Conservation (phyloP, 2,113 vertebrate genomes). For the Rhinolophus sinicus region DNA sequence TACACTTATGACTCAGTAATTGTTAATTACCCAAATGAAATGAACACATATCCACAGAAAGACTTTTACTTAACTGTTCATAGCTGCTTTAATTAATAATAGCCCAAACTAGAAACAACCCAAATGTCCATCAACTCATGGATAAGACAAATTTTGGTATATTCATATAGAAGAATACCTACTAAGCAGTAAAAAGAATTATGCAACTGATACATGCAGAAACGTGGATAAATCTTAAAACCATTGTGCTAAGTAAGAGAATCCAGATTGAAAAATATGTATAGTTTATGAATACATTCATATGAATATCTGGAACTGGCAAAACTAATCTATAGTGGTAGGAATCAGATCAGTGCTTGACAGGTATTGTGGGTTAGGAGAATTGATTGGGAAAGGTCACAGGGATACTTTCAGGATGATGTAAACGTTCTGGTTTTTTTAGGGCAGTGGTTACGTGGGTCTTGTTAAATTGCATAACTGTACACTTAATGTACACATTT, state of each 20-base stretch:
- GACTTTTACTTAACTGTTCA: slow-evolving; percentile 10
- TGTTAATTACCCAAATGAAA: neutral
- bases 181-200: neutral
- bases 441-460: neutral
- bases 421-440: slow-evolving; percentile 5
- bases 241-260: slow-evolving; percentile 10
- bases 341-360: neutral
- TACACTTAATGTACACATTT: neutral
- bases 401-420: neutral
- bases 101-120: slow-evolving; percentile 21
- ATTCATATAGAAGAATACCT: neutral
- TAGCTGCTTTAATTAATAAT: slow-evolving; percentile 6
- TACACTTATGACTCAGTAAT: neutral
- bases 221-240: neutral
- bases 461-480: slow-evolving; percentile 22
- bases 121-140: slow-evolving; percentile 1
- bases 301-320: neutral
- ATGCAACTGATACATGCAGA: neutral
- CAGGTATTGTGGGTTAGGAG: neutral
- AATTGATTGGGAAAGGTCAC: neutral
- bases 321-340: neutral
- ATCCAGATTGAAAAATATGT: neutral
- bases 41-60: slow-evolving; percentile 7
- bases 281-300: neutral
- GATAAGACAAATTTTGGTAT: neutral